A percentile compares a stretch with the other conserved stretches of the same genome.
phyloP scores from a whole-genome alignment of 30 jellyfish, hydroid and myxozoan species.

The Hydra vulgaris region DNA sequence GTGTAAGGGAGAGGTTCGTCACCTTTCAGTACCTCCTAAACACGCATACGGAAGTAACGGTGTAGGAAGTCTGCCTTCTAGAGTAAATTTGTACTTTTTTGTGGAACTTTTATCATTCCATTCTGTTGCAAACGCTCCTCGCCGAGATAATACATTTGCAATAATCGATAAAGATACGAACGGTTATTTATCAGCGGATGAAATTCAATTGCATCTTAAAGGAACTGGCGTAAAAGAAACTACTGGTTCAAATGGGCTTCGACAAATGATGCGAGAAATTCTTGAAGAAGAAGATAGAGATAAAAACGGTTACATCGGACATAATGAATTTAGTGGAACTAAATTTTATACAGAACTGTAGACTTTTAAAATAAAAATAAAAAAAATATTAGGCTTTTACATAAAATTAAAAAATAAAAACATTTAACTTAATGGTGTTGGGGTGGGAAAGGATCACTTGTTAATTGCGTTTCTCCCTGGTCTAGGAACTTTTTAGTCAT shows the following conservation, averaged over 20 bases:
- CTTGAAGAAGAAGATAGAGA: slow-evolving; percentile 76
- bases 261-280: slow-evolving; percentile 43
- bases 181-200: slow-evolving; percentile 73
- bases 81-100: slow-evolving; percentile 57
- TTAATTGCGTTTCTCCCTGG: too few species aligned
- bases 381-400: too few species aligned
- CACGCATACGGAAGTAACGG: slow-evolving; percentile 76
- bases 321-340: slow-evolving; percentile 68
- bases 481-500: too few species aligned
- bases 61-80: slow-evolving; percentile 75
- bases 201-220: slow-evolving; percentile 44
- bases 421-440: too few species aligned
- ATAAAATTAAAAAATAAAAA: too few species aligned
- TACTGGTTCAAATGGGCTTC: slow-evolving; percentile 39
- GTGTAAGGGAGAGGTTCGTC: slow-evolving; percentile 91
- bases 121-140: slow-evolving; percentile 47
- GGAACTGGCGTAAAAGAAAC: slow-evolving; percentile 44
- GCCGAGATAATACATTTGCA: slow-evolving; percentile 47
- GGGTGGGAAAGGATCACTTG: too few species aligned
- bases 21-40: slow-evolving; percentile 70
- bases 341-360: neutral
- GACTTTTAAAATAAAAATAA: too few species aligned
- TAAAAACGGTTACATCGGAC: slow-evolving; percentile 65
- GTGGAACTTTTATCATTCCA: slow-evolving; percentile 54
- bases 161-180: slow-evolving; percentile 60